phyloP scores from a whole-genome alignment of 2,797 vertebrate species.

The Alfaro cultratus region DNA sequence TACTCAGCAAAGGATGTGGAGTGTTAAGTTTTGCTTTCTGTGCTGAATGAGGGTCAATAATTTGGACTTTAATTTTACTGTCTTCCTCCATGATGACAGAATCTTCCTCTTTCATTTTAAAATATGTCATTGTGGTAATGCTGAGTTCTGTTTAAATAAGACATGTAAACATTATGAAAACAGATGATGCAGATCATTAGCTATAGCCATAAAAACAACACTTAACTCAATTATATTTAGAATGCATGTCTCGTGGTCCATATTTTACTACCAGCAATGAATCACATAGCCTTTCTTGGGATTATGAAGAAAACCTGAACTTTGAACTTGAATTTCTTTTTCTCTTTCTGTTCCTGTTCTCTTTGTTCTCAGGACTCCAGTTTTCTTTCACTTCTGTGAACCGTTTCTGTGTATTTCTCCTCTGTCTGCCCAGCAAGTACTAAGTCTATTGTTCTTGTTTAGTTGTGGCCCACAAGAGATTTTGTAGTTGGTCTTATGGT shows the following conservation, averaged over 20 bases:
- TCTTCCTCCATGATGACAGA: background rate
- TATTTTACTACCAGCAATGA: background rate
- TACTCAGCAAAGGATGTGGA: background rate
- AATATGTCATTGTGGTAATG: background rate
- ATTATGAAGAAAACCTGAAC: background rate
- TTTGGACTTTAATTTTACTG: constrained; percentile 19
- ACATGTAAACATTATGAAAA: background rate
- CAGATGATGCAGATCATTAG: background rate
- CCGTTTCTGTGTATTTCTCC: constrained; percentile 7
- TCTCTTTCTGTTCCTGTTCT: background rate
- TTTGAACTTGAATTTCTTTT: background rate
- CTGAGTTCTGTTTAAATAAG: background rate
- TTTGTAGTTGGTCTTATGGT: constrained; percentile 62
- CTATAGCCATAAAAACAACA: background rate
- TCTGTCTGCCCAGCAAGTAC: constrained; percentile 13
- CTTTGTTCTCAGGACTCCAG: background rate
- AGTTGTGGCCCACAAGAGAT: constrained; percentile 54
- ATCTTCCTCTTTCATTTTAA: background rate
- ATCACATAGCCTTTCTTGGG: background rate
- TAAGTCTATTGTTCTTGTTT: constrained; percentile 56
- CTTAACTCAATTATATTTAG: background rate
- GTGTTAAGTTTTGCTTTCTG: background rate
- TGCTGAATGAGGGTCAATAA: background rate
- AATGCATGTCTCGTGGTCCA: background rate
- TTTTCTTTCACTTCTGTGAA: constrained; percentile 1